These are phyloP conservation scores for Anthrax anthrax DNA, from an alignment of 2,888 invertebrate genomes.

Conservation along the genomic window DNA sequence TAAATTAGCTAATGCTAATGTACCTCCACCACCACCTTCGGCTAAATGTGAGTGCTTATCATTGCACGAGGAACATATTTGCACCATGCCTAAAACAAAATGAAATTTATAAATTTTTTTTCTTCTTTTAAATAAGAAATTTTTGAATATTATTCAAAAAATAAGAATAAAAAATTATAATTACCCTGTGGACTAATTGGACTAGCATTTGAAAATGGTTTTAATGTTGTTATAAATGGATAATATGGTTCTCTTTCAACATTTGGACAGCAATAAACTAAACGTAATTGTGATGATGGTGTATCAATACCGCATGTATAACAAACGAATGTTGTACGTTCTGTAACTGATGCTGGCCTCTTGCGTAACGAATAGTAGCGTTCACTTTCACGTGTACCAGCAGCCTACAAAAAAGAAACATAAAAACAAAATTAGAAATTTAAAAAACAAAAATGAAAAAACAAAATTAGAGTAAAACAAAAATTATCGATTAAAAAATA, in stretches of 20 bases:
- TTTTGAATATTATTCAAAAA: slow-evolving; percentile 1
- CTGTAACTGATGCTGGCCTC: slow-evolving; percentile 47
- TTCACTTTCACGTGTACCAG: slow-evolving; percentile 59
- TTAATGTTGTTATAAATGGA: slow-evolving; percentile 70
- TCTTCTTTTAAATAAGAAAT: slow-evolving; percentile 1
- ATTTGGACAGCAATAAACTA: slow-evolving; percentile 73
- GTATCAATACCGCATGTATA: slow-evolving; percentile 77
- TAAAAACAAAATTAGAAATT: not conserved
- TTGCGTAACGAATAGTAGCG: slow-evolving; percentile 70
- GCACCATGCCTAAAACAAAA: slow-evolving; percentile 50
- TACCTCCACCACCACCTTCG: slow-evolving; percentile 28
- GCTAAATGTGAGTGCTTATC: slow-evolving; percentile 46
- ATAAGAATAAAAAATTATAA: not conserved
- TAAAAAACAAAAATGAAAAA: not conserved
- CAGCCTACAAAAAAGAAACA: slow-evolving; percentile 34
- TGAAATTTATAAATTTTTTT: slow-evolving; percentile 1
- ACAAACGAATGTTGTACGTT: slow-evolving; percentile 67
- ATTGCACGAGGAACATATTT: slow-evolving; percentile 77
- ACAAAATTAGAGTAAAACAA: no score
- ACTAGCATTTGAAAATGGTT: slow-evolving; percentile 70
- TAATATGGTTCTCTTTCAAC: slow-evolving; percentile 79
- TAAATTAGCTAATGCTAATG: slow-evolving; percentile 15
- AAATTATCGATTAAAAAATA: no score
- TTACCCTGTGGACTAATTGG: slow-evolving; percentile 79
- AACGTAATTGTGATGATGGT: slow-evolving; percentile 62